Percentiles rank a stretch among this genome's conserved stretches.
phyloP scores from a whole-genome alignment of 2,113 vertebrate genomes.

The Epinephelus moara region DNA sequence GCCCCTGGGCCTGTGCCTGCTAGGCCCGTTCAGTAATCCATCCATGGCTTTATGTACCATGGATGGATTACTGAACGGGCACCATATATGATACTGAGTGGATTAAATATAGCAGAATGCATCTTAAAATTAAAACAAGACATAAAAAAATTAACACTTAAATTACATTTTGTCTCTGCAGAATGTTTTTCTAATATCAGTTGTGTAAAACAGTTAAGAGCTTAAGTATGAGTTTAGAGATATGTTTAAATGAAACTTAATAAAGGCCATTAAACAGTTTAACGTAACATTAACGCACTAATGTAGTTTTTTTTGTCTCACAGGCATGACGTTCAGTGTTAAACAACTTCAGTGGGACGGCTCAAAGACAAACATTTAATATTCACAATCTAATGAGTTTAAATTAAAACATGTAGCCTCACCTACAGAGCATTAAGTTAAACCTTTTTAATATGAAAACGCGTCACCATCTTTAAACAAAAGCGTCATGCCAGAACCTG shows the following conservation, averaged over 20 bases:
- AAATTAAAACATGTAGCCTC: slow-evolving; percentile 2
- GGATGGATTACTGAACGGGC: no score
- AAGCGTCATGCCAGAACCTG: slow-evolving; percentile 22
- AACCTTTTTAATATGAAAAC: background rate
- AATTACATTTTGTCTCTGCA: background rate
- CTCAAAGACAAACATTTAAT: slow-evolving; percentile 22
- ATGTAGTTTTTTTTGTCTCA: background rate
- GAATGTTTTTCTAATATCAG: background rate
- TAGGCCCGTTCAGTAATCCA: no score
- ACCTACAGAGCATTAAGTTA: background rate
- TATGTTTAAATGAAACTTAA: background rate
- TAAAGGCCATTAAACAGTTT: slow-evolving; percentile 14
- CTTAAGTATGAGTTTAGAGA: background rate
- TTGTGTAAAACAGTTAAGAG: background rate
- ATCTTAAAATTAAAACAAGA: background rate
- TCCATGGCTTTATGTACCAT: no score
- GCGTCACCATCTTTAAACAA: slow-evolving; percentile 30
- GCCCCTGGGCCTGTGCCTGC: no score
- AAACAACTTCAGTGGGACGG: slow-evolving; percentile 1
- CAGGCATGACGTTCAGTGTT: background rate
- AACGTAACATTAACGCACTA: background rate
- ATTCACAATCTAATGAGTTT: slow-evolving; percentile 13
- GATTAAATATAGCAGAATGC: background rate
- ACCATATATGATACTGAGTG: background rate
- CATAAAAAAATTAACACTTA: background rate